Evolutionary conservation across 2,113 vertebrate species (phyloP), one percentile per base, ranked within the genome.

Genomic region (Tauraco erythrolophus): DNA sequence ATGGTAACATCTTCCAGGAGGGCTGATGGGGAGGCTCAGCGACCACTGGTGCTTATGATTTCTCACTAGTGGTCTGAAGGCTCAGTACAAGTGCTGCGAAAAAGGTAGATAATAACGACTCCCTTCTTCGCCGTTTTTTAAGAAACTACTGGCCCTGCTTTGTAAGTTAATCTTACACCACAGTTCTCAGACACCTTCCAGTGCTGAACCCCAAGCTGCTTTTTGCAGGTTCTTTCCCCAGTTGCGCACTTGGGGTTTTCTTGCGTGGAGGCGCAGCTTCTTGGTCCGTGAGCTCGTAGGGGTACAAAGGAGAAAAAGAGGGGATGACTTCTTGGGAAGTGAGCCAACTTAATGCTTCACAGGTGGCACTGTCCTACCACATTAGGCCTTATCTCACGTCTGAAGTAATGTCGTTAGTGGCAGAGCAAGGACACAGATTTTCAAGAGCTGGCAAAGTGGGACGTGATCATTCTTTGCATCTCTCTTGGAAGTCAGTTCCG

Each of bases 211-310:
- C 50, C 25, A 54, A 31, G 21, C 62, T 84, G 57, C 35, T 89
- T 74, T 92, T 85, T 50, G 33, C 28, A 79, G 43, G 21, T 84
- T 68, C 65, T 95, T 95, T 88, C 31, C n/a, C 3, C n/a, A 23
- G 45, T 50, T 79, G 51, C 4, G 0, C 64, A 30, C 5, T 1
- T 25, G 8, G 0, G 0, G 14, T 28, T 90, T 84, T 70, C 37
- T 37, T 69, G 9, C 58, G 10, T 33, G 70, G 45, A 53, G 18
- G 45, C 62, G 12, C 8, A 13, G 11, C 19, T 66, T 81, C 35
- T 31, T 82, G 16, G 8, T 71, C 74, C 43, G 11, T 79, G 69
- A 89, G 53, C 41, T 87, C 89, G 54, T 76, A 82, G 68, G 39
- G 46, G 24, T 87, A 35, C 30, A 66, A 17, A 56, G 35, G 27